These are phyloP conservation scores for Aphelinus atriplicis DNA, from an alignment of 1,140 invertebrate genomes.

Conservation along the genomic window DNA sequence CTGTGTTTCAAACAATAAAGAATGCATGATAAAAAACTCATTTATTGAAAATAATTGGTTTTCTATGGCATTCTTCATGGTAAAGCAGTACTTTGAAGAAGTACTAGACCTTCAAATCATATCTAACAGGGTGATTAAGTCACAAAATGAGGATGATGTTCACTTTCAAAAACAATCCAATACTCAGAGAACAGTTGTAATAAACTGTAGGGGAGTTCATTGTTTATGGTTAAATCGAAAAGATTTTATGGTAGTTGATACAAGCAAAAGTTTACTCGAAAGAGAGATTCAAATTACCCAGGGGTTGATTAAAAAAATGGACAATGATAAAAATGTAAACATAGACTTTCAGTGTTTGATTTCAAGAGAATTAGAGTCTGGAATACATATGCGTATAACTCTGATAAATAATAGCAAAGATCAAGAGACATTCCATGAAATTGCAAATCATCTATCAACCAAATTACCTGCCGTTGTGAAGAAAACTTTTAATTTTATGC, in stretches of 20 bases:
- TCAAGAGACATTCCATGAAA: too few relatives aligned
- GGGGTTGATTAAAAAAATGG: conserved; percentile 3
- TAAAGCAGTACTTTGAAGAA: conserved; percentile 51
- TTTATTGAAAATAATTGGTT: conserved; percentile 44
- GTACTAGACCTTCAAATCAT: conserved; percentile 51
- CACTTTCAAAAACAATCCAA: conserved; percentile 50
- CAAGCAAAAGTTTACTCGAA: conserved; percentile 43
- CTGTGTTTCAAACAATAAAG: background rate
- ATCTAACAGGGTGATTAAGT: conserved; percentile 44
- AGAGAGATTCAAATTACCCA: conserved; percentile 50
- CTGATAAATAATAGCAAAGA: too few relatives aligned
- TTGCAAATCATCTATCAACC: too few relatives aligned
- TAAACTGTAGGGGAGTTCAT: conserved; percentile 47
- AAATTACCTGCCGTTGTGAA: too few relatives aligned
- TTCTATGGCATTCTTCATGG: conserved; percentile 39
- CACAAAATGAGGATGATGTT: conserved; percentile 50
- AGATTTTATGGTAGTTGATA: conserved; percentile 25
- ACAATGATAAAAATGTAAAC: conserved; percentile 8
- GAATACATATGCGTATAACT: too few relatives aligned
- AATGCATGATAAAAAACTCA: background rate
- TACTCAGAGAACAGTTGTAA: conserved; percentile 28
- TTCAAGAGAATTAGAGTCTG: conserved; percentile 21
- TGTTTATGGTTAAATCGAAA: conserved; percentile 50
- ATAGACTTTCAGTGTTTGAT: conserved; percentile 45
- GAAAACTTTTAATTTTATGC: too few relatives aligned